Evolutionary conservation across 2,888 invertebrate species (phyloP).

Genomic region (Halocaridina rubra): DNA sequence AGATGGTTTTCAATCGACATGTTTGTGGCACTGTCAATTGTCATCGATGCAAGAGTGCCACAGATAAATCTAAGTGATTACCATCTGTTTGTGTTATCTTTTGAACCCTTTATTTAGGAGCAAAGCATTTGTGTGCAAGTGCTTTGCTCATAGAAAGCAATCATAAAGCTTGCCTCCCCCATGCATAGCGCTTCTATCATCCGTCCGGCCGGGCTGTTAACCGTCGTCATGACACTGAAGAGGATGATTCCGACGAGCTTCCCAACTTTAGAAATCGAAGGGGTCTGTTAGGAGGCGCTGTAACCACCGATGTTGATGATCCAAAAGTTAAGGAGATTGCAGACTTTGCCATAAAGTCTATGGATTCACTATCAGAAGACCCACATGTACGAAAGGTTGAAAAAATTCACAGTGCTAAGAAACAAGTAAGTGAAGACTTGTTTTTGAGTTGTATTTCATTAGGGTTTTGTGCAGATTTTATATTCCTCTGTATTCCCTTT

Average conservation of each 20-base stretch:
- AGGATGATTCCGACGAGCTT: conserved; percentile 43
- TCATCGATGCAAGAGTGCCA: too few relatives aligned
- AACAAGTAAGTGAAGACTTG: conserved; percentile 32
- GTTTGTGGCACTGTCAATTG: too few relatives aligned
- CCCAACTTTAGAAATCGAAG: conserved; percentile 19
- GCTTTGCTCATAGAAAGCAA: too few relatives aligned
- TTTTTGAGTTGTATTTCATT: too few relatives aligned
- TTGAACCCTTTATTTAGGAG: too few relatives aligned
- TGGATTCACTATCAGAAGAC: conserved; percentile 24
- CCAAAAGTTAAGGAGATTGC: conserved; percentile 12
- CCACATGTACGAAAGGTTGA: conserved; percentile 16
- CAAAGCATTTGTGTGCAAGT: too few relatives aligned
- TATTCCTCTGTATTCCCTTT: too few relatives aligned
- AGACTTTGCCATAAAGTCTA: conserved; percentile 20
- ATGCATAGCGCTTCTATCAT: conserved; percentile 20
- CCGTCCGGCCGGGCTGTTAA: conserved; percentile 20
- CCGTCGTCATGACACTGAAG: background rate
- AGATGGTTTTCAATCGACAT: too few relatives aligned
- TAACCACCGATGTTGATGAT: background rate
- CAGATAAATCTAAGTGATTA: too few relatives aligned
- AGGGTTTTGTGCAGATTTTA: too few relatives aligned
- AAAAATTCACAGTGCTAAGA: conserved; percentile 4
- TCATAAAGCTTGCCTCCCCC: too few relatives aligned
- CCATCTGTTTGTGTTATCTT: too few relatives aligned
- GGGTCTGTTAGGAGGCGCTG: background rate